Evolutionary conservation across 2,113 vertebrate genomes (phyloP).

Genomic region (Oreotragus oreotragus): DNA sequence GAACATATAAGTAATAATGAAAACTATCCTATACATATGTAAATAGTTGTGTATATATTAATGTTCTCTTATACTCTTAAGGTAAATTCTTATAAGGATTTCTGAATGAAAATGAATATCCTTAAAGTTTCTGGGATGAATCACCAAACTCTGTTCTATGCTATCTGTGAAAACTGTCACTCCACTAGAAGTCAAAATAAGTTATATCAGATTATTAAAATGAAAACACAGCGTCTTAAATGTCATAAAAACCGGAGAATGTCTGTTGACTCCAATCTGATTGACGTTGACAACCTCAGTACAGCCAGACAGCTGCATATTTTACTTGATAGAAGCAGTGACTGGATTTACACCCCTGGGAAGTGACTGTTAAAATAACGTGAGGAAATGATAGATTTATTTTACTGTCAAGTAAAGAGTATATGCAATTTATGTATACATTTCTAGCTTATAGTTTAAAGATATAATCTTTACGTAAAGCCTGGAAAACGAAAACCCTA

Average conservation of each 20-base stretch:
- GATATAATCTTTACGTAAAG: neutral
- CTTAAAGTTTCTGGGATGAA: neutral
- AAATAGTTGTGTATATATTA: neutral
- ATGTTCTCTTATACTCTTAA: neutral
- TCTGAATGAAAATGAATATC: neutral
- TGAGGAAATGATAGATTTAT: neutral
- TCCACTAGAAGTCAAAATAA: neutral
- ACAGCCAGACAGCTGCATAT: neutral
- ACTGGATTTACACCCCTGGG: neutral
- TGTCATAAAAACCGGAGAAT: neutral
- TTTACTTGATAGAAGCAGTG: neutral
- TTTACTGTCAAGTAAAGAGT: neutral
- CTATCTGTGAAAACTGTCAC: neutral
- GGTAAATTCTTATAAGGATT: neutral
- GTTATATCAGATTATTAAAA: neutral
- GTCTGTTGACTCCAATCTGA: neutral
- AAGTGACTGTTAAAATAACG: neutral
- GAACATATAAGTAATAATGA: neutral
- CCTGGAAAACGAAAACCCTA: neutral
- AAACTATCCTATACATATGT: neutral
- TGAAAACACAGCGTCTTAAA: neutral
- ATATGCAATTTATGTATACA: neutral
- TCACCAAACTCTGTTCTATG: neutral
- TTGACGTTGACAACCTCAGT: neutral
- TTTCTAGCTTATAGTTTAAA: neutral